A percentile compares a stretch with the other conserved stretches of the same genome.
phyloP scores from a whole-genome alignment of 2,888 invertebrate genomes.

The Smittia sp. region DNA sequence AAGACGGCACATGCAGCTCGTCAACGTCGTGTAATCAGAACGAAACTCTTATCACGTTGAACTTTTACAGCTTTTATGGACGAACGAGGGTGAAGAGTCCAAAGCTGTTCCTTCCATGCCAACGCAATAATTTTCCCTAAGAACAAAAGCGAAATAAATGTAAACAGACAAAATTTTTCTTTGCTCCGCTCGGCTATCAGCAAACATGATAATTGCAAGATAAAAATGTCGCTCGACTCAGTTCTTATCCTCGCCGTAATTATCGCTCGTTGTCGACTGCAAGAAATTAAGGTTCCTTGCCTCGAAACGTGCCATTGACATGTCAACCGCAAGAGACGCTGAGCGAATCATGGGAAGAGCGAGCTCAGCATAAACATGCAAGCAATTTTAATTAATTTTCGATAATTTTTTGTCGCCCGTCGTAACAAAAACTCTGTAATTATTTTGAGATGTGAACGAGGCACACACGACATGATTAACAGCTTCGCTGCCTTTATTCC shows the following conservation, averaged over 20 bases:
- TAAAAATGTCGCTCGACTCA: background rate
- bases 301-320: constrained; percentile 3
- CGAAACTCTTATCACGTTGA: constrained; percentile 21
- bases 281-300: background rate
- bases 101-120: background rate
- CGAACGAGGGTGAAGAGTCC: background rate
- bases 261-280: background rate
- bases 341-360: too few relatives aligned
- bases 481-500: too few relatives aligned
- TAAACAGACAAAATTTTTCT: background rate
- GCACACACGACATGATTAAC: too few relatives aligned
- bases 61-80: background rate
- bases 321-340: background rate
- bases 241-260: background rate
- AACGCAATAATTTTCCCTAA: background rate
- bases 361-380: too few relatives aligned
- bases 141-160: background rate
- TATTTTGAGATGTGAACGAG: background rate
- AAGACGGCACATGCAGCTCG: background rate
- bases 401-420: background rate
- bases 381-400: constrained; percentile 11
- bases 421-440: background rate
- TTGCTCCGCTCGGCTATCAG: background rate
- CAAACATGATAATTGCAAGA: constrained; percentile 7
- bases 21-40: background rate